Conservation (phyloP, 2,113 vertebrate genomes). For the Equus quagga region DNA sequence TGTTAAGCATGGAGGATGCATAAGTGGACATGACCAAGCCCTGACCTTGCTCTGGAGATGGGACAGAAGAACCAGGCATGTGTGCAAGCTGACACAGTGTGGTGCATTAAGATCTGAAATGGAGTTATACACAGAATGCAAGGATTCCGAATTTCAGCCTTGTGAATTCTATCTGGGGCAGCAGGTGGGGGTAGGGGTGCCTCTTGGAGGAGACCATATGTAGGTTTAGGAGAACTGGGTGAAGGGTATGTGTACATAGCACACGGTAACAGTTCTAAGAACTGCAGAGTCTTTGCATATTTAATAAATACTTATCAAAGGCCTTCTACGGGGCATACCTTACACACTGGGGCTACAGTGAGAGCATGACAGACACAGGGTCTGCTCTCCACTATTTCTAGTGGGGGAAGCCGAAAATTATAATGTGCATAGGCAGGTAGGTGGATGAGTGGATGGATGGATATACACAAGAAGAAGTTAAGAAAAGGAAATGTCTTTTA, state of each 20-base stretch:
- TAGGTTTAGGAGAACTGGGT: background rate
- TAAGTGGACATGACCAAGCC: background rate
- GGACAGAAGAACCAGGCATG: background rate
- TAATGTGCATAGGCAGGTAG: background rate
- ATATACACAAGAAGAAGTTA: too few relatives aligned
- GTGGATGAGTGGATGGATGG: too few relatives aligned
- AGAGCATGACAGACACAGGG: background rate
- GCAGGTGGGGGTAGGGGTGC: too few relatives aligned
- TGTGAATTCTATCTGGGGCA: background rate
- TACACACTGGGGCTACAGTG: rapidly evolving
- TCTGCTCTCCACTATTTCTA: background rate
- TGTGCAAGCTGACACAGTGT: rapidly evolving
- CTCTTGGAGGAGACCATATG: background rate
- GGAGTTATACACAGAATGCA: background rate
- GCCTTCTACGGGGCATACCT: background rate
- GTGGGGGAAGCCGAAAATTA: background rate
- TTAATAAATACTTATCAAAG: background rate
- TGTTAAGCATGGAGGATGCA: background rate
- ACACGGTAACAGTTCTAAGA: background rate
- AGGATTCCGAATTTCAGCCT: background rate
- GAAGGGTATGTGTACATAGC: background rate
- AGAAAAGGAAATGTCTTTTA: background rate
- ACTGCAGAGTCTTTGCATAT: background rate
- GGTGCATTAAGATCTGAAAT: background rate
- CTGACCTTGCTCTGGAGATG: background rate